These are phyloP conservation scores for Papilio dardanus DNA, from an alignment of 1,140 invertebrate species.

Conservation along the genomic window DNA sequence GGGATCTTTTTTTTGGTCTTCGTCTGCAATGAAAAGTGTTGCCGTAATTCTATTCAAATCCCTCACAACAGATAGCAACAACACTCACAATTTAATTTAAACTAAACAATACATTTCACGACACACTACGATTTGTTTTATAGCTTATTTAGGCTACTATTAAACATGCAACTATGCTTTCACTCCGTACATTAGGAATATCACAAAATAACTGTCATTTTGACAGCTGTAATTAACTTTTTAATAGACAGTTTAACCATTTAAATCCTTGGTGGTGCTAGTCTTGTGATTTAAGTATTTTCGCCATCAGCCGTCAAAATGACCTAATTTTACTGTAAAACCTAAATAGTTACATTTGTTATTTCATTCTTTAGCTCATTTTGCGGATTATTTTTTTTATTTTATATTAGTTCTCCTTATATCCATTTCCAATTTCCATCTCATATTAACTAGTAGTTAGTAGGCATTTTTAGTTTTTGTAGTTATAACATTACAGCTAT, in stretches of 20 bases:
- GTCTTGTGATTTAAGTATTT: not conserved
- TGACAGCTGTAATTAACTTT: slow-evolving; percentile 12
- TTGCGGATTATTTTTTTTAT: not conserved
- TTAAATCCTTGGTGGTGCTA: not conserved
- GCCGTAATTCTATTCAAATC: slow-evolving; percentile 8
- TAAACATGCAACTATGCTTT: slow-evolving; percentile 34
- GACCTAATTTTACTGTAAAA: not conserved
- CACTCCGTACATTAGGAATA: not conserved
- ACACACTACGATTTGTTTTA: slow-evolving; percentile 49
- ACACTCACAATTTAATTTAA: slow-evolving; percentile 41
- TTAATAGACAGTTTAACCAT: not conserved
- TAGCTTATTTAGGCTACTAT: slow-evolving; percentile 53
- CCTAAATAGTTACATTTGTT: not conserved
- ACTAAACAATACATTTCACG: slow-evolving; percentile 47
- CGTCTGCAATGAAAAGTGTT: slow-evolving; percentile 71
- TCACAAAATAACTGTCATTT: not conserved
- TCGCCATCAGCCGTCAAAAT: not conserved
- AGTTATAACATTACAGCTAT: not conserved
- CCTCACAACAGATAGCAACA: slow-evolving; percentile 35
- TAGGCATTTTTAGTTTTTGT: not conserved
- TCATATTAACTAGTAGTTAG: slow-evolving; percentile 13
- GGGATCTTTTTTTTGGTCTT: slow-evolving; percentile 48
- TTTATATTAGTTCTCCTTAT: not conserved
- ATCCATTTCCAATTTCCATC: not conserved
- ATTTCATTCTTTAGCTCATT: not conserved